phyloP scores from a whole-genome alignment of 2,888 invertebrate genomes.

The Stratiomys singularior region DNA sequence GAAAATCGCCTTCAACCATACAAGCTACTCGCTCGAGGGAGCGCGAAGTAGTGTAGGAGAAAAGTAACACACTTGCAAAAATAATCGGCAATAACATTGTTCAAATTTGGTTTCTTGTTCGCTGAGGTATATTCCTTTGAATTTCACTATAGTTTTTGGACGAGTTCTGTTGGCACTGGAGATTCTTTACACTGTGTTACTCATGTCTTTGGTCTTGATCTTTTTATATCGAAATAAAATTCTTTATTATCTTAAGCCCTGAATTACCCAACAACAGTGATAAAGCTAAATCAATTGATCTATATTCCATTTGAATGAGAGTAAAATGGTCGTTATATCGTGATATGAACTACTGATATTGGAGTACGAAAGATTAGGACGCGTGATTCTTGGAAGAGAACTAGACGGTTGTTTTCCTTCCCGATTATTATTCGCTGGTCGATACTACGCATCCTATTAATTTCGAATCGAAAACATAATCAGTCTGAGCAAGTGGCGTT shows the following conservation, averaged over 20 bases:
- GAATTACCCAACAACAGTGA: conserved; percentile 30
- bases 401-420: background rate
- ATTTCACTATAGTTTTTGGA: no score
- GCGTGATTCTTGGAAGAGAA: background rate
- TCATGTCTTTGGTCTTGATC: conserved; percentile 1
- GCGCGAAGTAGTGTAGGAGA: background rate
- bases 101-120: background rate
- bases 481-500: background rate
- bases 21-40: conserved; percentile 5
- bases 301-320: background rate
- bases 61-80: background rate
- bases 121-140: background rate
- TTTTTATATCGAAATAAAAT: conserved; percentile 40
- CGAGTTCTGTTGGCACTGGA: background rate
- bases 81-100: conserved; percentile 1
- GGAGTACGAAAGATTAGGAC: background rate
- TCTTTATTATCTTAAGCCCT: conserved; percentile 42
- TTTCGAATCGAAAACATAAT: background rate
- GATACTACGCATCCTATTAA: background rate
- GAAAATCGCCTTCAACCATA: conserved; percentile 11
- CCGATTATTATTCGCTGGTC: background rate
- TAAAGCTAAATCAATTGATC: conserved; percentile 32
- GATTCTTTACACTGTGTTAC: conserved; percentile 13
- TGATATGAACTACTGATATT: background rate
- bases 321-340: background rate